These are phyloP conservation scores for Folsomia manolachei DNA, from an alignment of 2,888 invertebrate species.

Conservation along the genomic window DNA sequence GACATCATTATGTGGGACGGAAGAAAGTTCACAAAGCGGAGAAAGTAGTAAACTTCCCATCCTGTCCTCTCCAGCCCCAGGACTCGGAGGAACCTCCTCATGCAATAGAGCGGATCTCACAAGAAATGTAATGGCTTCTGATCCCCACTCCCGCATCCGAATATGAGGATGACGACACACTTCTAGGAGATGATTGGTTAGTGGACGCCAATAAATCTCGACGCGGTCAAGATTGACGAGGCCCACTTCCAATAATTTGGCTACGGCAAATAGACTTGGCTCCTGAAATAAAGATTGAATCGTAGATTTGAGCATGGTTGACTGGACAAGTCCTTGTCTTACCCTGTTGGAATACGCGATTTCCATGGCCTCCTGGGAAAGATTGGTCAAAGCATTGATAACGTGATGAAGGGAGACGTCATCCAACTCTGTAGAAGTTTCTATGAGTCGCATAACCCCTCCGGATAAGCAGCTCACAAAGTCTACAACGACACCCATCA, in stretches of 20 bases:
- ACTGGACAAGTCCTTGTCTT: constrained; percentile 51
- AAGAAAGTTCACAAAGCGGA: constrained; percentile 87
- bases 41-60: constrained; percentile 82
- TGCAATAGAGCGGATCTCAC: constrained; percentile 87
- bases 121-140: constrained; percentile 90
- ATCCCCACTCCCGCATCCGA: constrained; percentile 95
- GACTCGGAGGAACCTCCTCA: no score
- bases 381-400: constrained; percentile 91
- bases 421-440: constrained; percentile 88
- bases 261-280: constrained; percentile 94
- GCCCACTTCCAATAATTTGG: constrained; percentile 96
- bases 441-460: constrained; percentile 82
- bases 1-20: constrained; percentile 87
- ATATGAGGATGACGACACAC: constrained; percentile 94
- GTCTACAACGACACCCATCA: constrained; percentile 49
- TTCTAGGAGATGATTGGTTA: constrained; percentile 92
- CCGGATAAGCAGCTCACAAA: constrained; percentile 49
- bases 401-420: constrained; percentile 93
- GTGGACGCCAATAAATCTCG: constrained; percentile 90
- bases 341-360: constrained; percentile 90
- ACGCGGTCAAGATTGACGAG: constrained; percentile 89
- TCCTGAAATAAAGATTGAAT: constrained; percentile 62
- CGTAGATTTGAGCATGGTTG: background rate
- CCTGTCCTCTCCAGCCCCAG: constrained; percentile 73
- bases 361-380: constrained; percentile 96